These are phyloP conservation scores for Donacobius atricapilla DNA, from an alignment of 2,113 vertebrate genomes.

Conservation along the genomic window DNA sequence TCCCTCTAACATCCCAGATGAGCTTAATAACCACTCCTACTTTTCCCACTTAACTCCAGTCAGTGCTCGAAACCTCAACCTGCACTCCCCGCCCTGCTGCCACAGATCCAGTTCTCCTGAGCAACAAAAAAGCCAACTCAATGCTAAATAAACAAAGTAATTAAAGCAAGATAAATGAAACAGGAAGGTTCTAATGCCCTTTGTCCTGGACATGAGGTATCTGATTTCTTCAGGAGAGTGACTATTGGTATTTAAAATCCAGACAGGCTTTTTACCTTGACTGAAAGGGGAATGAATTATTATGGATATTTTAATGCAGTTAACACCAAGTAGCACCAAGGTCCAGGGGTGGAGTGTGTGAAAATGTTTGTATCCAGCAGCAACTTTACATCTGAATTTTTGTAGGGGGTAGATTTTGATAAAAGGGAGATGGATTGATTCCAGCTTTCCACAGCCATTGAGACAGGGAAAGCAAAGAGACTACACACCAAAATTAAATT, in stretches of 20 bases:
- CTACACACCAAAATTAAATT: not conserved
- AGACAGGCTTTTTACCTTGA: not conserved
- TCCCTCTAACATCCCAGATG: not conserved
- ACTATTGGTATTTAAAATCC: not conserved
- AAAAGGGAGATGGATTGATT: not conserved
- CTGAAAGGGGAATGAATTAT: not conserved
- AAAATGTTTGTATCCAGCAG: not conserved
- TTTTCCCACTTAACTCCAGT: not conserved
- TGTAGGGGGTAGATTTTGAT: not conserved
- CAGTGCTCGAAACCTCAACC: not conserved
- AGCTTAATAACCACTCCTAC: not conserved
- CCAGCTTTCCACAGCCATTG: not conserved
- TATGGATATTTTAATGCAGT: not conserved
- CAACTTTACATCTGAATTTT: not conserved
- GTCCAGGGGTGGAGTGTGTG: fast-evolving
- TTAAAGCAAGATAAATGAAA: not conserved
- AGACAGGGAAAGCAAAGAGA: not conserved
- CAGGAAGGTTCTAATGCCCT: not conserved
- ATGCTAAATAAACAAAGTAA: not conserved
- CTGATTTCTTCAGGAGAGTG: not conserved
- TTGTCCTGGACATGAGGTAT: not conserved
- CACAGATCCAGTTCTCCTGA: not conserved
- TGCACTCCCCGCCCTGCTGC: not conserved
- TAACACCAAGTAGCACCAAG: not conserved
- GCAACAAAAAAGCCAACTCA: not conserved